phyloP scores from a whole-genome alignment of 1,140 invertebrate genomes.

The Zaprionus davidi region DNA sequence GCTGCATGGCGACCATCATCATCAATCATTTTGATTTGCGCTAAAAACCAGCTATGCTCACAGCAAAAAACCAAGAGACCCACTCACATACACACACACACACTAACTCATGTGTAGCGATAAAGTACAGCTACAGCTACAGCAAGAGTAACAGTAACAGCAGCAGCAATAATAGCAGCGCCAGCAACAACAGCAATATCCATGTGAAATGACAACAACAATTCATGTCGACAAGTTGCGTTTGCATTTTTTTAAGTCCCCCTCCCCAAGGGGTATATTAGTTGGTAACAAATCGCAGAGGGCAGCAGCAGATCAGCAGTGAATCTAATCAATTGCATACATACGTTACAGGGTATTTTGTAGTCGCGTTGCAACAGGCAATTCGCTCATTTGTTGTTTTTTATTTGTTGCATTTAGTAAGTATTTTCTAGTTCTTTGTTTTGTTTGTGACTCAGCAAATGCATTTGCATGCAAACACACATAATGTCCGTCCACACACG shows the following conservation, averaged over 20 bases:
- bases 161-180: constrained; percentile 40
- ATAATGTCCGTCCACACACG: constrained; percentile 14
- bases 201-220: constrained; percentile 76
- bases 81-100: constrained; percentile 18
- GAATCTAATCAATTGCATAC: not conserved
- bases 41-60: constrained; percentile 75
- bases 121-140: constrained; percentile 59
- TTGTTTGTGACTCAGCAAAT: constrained; percentile 30
- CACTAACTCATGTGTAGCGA: constrained; percentile 32
- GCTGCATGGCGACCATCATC: constrained; percentile 68
- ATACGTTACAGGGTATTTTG: constrained; percentile 7
- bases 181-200: constrained; percentile 35
- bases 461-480: constrained; percentile 45
- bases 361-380: constrained; percentile 1
- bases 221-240: constrained; percentile 81
- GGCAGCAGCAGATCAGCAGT: not conserved
- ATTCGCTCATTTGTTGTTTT: constrained; percentile 12
- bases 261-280: not conserved
- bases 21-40: constrained; percentile 82
- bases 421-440: constrained; percentile 47
- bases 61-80: constrained; percentile 42
- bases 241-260: constrained; percentile 55
- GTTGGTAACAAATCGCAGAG: not conserved
- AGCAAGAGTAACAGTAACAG: constrained; percentile 43
- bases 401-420: constrained; percentile 54